Evolutionary conservation across 2,888 invertebrate genomes (phyloP).

Genomic region (Achlya flavicornis): DNA sequence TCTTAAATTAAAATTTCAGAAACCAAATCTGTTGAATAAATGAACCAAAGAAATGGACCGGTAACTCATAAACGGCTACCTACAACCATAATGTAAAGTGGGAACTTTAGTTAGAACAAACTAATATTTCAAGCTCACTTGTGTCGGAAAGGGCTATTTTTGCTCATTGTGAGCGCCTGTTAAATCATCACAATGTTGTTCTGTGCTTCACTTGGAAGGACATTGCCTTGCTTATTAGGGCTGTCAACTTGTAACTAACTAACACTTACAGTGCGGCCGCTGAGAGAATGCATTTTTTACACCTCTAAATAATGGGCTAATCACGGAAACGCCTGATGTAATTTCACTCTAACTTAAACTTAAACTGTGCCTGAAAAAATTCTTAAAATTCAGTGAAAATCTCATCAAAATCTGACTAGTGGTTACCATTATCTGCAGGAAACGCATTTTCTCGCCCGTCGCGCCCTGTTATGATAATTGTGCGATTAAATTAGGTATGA

Average conservation of each 20-base stretch:
- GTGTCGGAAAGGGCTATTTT: slow-evolving; percentile 71
- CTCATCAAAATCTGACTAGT: too few species aligned
- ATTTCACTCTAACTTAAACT: too few species aligned
- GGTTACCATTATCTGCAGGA: too few species aligned
- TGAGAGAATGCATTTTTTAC: too few species aligned
- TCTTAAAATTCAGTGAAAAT: too few species aligned
- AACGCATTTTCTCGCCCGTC: too few species aligned
- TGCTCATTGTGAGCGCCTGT: slow-evolving; percentile 62
- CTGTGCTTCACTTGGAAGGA: slow-evolving; percentile 62
- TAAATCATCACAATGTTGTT: slow-evolving; percentile 75
- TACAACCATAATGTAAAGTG: background rate
- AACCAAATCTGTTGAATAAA: background rate
- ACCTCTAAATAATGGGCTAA: too few species aligned
- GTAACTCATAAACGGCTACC: background rate
- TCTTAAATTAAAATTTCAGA: too few species aligned
- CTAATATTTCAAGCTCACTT: slow-evolving; percentile 52
- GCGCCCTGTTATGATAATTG: background rate
- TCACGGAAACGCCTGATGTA: too few species aligned
- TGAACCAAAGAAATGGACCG: background rate
- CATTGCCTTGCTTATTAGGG: slow-evolving; percentile 63
- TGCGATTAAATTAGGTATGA: background rate
- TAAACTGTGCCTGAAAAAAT: too few species aligned
- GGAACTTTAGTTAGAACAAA: slow-evolving; percentile 30
- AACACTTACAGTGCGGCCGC: background rate
- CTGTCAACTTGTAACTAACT: slow-evolving; percentile 23